Evolutionary conservation across 2,888 invertebrate genomes (phyloP), one percentile per base, ranked within the genome.

Genomic region (Synergus japonicus): DNA sequence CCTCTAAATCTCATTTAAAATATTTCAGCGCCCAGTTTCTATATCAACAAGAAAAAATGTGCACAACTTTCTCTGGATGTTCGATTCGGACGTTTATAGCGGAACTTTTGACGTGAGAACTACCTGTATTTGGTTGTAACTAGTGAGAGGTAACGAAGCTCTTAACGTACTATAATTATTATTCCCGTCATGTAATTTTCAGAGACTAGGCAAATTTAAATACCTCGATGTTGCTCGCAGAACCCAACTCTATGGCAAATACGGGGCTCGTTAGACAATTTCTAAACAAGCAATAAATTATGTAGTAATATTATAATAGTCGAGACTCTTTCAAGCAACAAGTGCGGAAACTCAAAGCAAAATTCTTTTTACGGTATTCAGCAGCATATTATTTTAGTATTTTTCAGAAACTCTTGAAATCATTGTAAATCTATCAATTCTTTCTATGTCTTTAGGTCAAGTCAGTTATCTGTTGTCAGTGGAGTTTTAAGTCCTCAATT

Each of bases 221-320:
- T 44, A 43, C 15, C 49, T 15, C 8, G 22, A 69, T 69, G 69
- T 22, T 49, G 46, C 46, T 69, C 8, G 46, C 8, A 69, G 29
- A 22, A 43, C n/a, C 44, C 15, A 44, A 15, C 37, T 49, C 29
- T 49, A 44, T 67, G 29, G 12, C 63, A 63, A 63, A 63, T 63
- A 29, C 18, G 13, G 4, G 8, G 29, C 12, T 46, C 15, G 22
- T 46, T 46, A 29, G n/a, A 66, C 66, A 66, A 49, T 69, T 69
- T 37, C 49, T 13, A 46, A 69, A 69, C 49, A 69, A 49, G 69
- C 29, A 18, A 69, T 69, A 69, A 69, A 69, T 69, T 69, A 69
- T 29, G 13, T 49, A 49, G 29, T 69, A 13, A 69, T 69, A 69
- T 49, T 49, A 58, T 69, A 49, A 69, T 69, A 69, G 9, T 69